Percentiles rank a stretch among this genome's conserved stretches.
Evolutionary conservation across 2,797 vertebrate genomes (phyloP).

Genomic region (Morus bassanus): DNA sequence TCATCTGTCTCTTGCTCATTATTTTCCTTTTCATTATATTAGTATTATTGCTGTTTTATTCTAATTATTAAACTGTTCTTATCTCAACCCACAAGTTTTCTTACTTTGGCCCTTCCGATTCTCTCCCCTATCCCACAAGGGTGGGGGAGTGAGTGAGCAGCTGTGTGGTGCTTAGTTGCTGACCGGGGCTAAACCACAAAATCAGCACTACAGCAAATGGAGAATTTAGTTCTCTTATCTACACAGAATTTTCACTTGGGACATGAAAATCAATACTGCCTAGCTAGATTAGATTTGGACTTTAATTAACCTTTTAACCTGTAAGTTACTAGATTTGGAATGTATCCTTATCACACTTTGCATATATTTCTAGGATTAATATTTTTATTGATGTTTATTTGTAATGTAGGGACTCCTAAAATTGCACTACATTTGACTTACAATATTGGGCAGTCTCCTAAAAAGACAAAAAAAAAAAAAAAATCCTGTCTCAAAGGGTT

Average conservation of each 20-base stretch:
- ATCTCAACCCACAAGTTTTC: too few relatives aligned
- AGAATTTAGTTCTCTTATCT: neutral
- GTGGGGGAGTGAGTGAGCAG: too few relatives aligned
- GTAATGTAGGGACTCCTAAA: neutral
- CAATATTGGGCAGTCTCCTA: neutral
- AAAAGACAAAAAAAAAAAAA: neutral
- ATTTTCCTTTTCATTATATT: too few relatives aligned
- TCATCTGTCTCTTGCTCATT: too few relatives aligned
- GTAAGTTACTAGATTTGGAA: neutral
- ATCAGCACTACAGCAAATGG: neutral
- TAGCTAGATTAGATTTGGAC: neutral
- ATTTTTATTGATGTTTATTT: neutral
- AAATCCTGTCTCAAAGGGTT: neutral
- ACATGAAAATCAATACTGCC: neutral
- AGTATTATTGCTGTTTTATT: too few relatives aligned
- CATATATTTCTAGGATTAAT: neutral
- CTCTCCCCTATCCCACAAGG: too few relatives aligned
- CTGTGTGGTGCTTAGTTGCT: too few relatives aligned
- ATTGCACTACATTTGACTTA: neutral
- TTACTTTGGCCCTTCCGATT: too few relatives aligned
- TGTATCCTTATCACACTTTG: neutral
- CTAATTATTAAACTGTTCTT: too few relatives aligned
- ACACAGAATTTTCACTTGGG: neutral
- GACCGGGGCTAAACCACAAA: too few relatives aligned
- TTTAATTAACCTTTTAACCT: slow-evolving; percentile 20